Evolutionary conservation across 2,888 invertebrate genomes (phyloP), one percentile per base, ranked within the genome.

Genomic region (Cerastoderma edule): DNA sequence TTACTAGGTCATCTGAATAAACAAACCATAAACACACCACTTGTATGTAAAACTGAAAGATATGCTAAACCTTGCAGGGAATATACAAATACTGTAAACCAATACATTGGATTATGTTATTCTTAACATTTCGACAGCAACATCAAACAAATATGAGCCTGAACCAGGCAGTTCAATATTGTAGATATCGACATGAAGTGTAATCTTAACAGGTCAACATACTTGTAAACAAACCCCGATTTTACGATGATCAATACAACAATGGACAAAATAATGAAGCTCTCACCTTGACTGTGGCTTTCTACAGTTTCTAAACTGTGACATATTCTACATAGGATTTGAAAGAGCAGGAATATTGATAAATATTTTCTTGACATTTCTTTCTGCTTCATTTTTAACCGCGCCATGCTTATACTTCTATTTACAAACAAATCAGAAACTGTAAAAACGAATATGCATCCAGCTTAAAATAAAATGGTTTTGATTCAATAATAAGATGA

Each of bases 241-340:
- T 48, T 65, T 5, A 44, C 5, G 13, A 13, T 48, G 27, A 65
- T 46, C 65, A n/a, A 65, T 1, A 4, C 1, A 22, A 44, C n/a
- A 56, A 30, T 28, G 19, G 27, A 35, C 24, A 6, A 5, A 39
- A 39, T 1, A 0, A 27, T 39, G 24, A 54, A 54, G 56, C n/a
- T 75, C 86, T 83, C 90, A 92, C 92, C 92, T 91, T 92, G 92
- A 77, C 89, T 90, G 79, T 91, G 91, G 80, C 91, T 90, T 87
- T 92, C 92, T 80, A 90, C 89, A 80, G 90, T 90, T 85, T 89
- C 86, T 75, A 89, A 88, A 80, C 86, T 84, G 84, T 85, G 80
- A 76, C 89, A 87, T 80, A 88, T 86, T 78, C 86, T 87, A 81
- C 89, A 89, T 73, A 92, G 83, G 78, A 88, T 85, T 83, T 91